Conservation (phyloP, 1,140 invertebrate species). For the Penaeus vannamei region DNA sequence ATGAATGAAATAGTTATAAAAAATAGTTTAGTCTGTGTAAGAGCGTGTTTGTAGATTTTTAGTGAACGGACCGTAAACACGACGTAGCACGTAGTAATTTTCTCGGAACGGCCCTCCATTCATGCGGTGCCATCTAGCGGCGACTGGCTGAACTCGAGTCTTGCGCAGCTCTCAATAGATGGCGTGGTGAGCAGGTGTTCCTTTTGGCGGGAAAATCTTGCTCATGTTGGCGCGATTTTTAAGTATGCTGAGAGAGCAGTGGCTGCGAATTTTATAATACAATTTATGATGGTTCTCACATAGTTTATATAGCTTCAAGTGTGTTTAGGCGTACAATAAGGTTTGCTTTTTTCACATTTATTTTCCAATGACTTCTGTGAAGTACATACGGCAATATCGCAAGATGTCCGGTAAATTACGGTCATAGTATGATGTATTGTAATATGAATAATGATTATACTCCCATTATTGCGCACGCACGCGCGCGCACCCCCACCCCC, state of each 20-base stretch:
- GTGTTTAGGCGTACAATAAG: background rate
- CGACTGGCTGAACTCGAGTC: constrained; percentile 53
- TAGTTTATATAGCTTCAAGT: background rate
- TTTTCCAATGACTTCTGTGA: too few relatives aligned
- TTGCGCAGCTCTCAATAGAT: constrained; percentile 53
- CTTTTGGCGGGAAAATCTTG: constrained; percentile 61
- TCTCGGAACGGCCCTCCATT: constrained; percentile 54
- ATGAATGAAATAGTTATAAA: background rate
- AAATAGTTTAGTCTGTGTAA: background rate
- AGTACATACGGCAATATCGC: too few relatives aligned
- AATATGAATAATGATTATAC: too few relatives aligned
- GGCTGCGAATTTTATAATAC: background rate
- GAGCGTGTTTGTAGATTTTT: constrained; percentile 4
- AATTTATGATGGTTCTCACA: too few relatives aligned
- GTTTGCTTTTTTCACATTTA: background rate
- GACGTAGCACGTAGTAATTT: background rate
- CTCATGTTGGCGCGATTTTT: constrained; percentile 29
- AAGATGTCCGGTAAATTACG: too few relatives aligned
- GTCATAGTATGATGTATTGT: too few relatives aligned
- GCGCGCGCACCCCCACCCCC: too few relatives aligned
- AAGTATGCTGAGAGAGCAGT: background rate
- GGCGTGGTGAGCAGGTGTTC: constrained; percentile 21
- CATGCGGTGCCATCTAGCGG: constrained; percentile 58
- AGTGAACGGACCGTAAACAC: background rate
- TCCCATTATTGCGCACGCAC: too few relatives aligned